Percentiles rank a stretch among this genome's conserved stretches.
phyloP scores from a whole-genome alignment of 2,888 invertebrate genomes.

The Chymomyza caudatula region DNA sequence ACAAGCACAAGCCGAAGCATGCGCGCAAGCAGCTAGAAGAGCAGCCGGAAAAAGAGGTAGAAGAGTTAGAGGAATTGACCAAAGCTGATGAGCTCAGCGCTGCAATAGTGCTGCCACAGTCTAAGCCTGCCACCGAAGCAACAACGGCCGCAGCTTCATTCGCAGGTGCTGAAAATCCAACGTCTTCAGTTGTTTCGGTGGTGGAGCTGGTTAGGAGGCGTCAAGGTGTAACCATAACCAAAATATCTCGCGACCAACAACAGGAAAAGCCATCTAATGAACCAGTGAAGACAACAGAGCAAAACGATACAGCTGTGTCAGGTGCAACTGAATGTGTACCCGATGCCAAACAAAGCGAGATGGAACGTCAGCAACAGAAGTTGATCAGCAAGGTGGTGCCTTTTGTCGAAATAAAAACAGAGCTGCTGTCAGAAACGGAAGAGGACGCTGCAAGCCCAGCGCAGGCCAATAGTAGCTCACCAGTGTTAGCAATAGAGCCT shows the following conservation, averaged over 20 bases:
- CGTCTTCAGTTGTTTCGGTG: constrained; percentile 42
- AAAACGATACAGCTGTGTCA: constrained; percentile 17
- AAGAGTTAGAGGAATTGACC: background rate
- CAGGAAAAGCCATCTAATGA: constrained; percentile 1
- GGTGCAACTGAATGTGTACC: constrained; percentile 9
- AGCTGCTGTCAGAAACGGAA: constrained; percentile 61
- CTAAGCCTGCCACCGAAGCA: background rate
- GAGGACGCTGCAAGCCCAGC: constrained; percentile 29
- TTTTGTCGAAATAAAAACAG: constrained; percentile 73
- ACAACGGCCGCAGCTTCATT: background rate
- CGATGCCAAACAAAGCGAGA: constrained; percentile 30
- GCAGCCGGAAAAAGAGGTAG: background rate
- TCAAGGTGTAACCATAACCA: constrained; percentile 74
- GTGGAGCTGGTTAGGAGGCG: constrained; percentile 65
- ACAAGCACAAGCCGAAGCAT: constrained; percentile 45
- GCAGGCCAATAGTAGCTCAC: background rate
- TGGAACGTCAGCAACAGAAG: constrained; percentile 56
- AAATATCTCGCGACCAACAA: constrained; percentile 49
- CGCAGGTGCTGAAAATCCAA: background rate
- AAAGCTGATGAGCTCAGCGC: background rate
- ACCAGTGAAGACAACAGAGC: background rate
- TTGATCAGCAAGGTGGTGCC: constrained; percentile 66
- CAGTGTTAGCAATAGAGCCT: background rate
- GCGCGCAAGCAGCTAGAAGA: constrained; percentile 27
- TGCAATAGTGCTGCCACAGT: background rate